Base-by-base conservation (phyloP, 1,140 invertebrate species). In the Ladona fulva region DNA sequence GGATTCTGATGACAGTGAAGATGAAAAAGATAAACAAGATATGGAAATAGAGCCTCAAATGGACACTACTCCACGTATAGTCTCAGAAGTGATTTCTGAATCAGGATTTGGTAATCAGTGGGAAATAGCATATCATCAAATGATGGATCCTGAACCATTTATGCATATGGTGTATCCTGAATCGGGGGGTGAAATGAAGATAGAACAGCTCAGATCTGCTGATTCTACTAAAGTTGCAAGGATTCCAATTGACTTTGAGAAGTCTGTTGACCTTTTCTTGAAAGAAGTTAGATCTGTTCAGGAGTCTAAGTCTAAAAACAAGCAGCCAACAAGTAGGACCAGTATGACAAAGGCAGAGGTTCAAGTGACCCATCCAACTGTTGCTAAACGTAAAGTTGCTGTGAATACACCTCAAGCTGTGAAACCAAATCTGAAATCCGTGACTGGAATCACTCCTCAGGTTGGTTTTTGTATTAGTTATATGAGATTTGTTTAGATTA, bases 241-340 rank as follows among this genome's bases (percentile, higher is more conserved):
- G 5, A 22, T 66, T 66, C 1, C 78, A 3, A 78, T 80, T 0
- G 86, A 86, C 8, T 86, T 86, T 76, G 85, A 86, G 24, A 86
- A 80, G 75, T 85, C 83, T 10, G 80, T 87, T 1, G 84, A 83
- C 10, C 82, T 83, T 77, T 87, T 87, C 79, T 80, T 87, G 24
- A 82, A 83, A 24, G 82, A 83, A 42, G 82, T 82, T 11, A 79
- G 86, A 29, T 82, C 84, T 19, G 84, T 84, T 52, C 83, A 84
- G n/a, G 85, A 87, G 76, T 80, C 81, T 16, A 52, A 19, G 19
- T 52, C 19, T 3, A 16, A 66, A 66, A 22, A 66, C n/a, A 22
- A 66, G n/a, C 52, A 6, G 52, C 14, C n/a, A 16, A 66, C 52
- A 22, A 66, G 52, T 66, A 12, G 52, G 1, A 66, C n/a, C 3